phyloP scores from a whole-genome alignment of 2,113 vertebrate genomes.

The Nibea albiflora region DNA sequence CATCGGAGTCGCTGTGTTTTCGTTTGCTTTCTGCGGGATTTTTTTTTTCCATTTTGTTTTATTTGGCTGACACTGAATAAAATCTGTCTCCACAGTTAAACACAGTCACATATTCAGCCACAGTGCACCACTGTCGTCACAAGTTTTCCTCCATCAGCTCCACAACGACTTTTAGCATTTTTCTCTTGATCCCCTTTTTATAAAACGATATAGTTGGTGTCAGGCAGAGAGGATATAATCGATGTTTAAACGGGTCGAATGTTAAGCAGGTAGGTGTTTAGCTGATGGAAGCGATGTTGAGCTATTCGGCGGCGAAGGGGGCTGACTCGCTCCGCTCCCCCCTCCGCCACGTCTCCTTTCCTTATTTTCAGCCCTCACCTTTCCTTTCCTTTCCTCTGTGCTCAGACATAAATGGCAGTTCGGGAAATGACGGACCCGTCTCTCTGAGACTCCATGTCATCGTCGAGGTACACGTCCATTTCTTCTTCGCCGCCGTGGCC shows the following conservation, averaged over 20 bases:
- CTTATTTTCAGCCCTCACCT: constrained; percentile 23
- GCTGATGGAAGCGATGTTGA: constrained; percentile 57
- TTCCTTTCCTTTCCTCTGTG: not conserved
- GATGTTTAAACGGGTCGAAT: constrained; percentile 41
- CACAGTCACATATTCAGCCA: constrained; percentile 52
- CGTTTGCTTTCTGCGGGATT: constrained; percentile 36
- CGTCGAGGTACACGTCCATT: constrained; percentile 81
- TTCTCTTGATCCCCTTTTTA: constrained; percentile 30
- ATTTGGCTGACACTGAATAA: constrained; percentile 41
- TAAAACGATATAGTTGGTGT: constrained; percentile 12
- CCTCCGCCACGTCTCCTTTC: constrained; percentile 33
- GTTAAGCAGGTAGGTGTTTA: constrained; percentile 48
- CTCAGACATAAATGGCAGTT: constrained; percentile 90
- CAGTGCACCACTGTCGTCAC: constrained; percentile 16
- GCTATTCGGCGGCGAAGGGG: constrained; percentile 4
- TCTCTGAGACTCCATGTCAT: constrained; percentile 93
- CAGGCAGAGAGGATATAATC: constrained; percentile 44
- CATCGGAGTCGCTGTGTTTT: constrained; percentile 30
- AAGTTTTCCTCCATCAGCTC: constrained; percentile 25
- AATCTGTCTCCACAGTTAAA: constrained; percentile 36
- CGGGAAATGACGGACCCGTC: constrained; percentile 92
- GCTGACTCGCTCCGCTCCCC: constrained; percentile 6
- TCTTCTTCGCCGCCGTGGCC: constrained; percentile 62
- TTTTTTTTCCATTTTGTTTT: not conserved
- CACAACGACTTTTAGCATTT: constrained; percentile 10